A percentile compares a stretch with the other conserved stretches of the same genome.
These are phyloP conservation scores for Galaxias olidus DNA, from an alignment of 2,797 vertebrate species.

Conservation along the genomic window DNA sequence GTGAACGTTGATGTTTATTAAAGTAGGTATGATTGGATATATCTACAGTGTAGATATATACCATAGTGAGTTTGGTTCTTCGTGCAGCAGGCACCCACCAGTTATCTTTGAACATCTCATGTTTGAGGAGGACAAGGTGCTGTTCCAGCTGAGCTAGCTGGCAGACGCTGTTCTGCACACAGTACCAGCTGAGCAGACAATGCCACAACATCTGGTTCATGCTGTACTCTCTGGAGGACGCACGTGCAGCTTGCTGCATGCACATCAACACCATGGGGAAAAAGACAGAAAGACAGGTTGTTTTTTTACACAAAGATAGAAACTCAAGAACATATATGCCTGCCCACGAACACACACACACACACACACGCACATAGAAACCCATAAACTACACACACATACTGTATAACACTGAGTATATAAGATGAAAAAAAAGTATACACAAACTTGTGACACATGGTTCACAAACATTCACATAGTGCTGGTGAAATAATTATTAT, in stretches of 20 bases:
- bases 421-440: background rate
- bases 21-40: too few species aligned
- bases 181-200: constrained; percentile 61
- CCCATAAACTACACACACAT: background rate
- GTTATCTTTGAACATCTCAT: constrained; percentile 49
- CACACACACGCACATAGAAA: background rate
- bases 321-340: background rate
- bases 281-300: too few species aligned
- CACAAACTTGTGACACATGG: background rate
- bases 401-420: too few species aligned
- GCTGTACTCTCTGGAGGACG: constrained; percentile 24
- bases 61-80: too few species aligned
- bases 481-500: too few species aligned
- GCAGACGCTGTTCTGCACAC: constrained; percentile 53
- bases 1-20: too few species aligned
- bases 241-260: background rate
- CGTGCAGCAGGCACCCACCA: constrained; percentile 40
- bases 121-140: constrained; percentile 51
- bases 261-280: background rate
- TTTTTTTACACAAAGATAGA: background rate
- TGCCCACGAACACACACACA: background rate
- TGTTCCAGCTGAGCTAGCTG: constrained; percentile 53
- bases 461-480: background rate
- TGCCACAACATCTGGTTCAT: constrained; percentile 60
- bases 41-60: too few species aligned